Evolutionary conservation across 1,140 invertebrate genomes (phyloP).

Genomic region (Lepeophtheirus salmonis): DNA sequence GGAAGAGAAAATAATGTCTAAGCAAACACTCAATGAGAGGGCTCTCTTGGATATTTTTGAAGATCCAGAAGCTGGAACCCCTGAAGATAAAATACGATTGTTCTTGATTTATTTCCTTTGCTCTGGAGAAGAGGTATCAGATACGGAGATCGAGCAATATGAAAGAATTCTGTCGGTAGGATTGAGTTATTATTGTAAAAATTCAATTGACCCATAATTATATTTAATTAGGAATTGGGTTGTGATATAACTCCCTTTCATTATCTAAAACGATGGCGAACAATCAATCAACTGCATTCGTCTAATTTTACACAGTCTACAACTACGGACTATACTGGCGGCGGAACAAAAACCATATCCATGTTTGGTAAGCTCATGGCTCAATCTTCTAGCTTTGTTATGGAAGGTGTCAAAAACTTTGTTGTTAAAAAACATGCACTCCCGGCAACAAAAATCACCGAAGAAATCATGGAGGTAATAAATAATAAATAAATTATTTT

Average conservation of each 20-base stretch:
- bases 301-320: neutral
- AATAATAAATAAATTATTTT: no score
- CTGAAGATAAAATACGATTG: constrained; percentile 80
- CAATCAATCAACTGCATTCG: neutral
- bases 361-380: constrained; percentile 97
- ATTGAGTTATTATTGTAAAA: neutral
- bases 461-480: constrained; percentile 74
- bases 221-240: constrained; percentile 45
- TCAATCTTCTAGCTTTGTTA: constrained; percentile 91
- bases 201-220: neutral
- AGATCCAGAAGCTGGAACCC: constrained; percentile 61
- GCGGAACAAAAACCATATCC: constrained; percentile 81
- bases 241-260: constrained; percentile 62
- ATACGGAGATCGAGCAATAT: constrained; percentile 20
- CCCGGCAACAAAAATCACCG: constrained; percentile 40
- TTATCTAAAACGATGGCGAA: constrained; percentile 69
- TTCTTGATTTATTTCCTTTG: constrained; percentile 84
- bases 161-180: constrained; percentile 10
- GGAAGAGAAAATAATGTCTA: constrained; percentile 86
- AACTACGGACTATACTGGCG: constrained; percentile 51
- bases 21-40: constrained; percentile 28
- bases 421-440: constrained; percentile 79
- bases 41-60: constrained; percentile 8
- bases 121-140: constrained; percentile 31
- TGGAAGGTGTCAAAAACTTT: constrained; percentile 98